phyloP scores from a whole-genome alignment of 1,140 invertebrate genomes.

The Trinorchestia longiramus region DNA sequence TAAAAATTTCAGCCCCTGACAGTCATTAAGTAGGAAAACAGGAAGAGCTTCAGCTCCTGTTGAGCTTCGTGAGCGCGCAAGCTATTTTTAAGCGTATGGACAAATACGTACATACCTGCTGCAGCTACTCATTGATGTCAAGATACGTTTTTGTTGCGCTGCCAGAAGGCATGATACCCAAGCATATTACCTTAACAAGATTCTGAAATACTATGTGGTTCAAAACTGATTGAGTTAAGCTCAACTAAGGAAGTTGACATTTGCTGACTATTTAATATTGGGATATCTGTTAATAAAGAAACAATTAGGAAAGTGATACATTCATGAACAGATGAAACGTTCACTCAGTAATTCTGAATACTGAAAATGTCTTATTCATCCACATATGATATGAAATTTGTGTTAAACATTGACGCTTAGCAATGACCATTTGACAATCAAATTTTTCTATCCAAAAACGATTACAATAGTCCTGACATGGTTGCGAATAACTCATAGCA shows the following conservation, averaged over 20 bases:
- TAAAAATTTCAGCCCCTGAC: too few relatives aligned
- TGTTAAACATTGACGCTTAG: background rate
- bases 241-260: background rate
- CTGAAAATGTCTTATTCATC: background rate
- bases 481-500: background rate
- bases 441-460: background rate
- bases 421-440: background rate
- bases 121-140: background rate
- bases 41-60: too few relatives aligned
- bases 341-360: background rate
- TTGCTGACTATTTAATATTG: background rate
- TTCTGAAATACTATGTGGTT: background rate
- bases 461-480: background rate
- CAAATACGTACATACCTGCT: background rate
- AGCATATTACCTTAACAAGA: background rate
- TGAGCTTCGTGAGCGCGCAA: too few relatives aligned
- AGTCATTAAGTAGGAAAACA: too few relatives aligned
- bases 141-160: background rate
- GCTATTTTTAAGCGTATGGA: background rate
- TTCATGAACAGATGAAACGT: background rate
- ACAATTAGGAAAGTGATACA: background rate
- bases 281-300: background rate
- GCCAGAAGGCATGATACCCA: background rate
- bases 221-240: background rate
- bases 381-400: background rate